These are phyloP conservation scores for Hydrotaea diabolus DNA, from an alignment of 2,888 invertebrate species.

Conservation along the genomic window DNA sequence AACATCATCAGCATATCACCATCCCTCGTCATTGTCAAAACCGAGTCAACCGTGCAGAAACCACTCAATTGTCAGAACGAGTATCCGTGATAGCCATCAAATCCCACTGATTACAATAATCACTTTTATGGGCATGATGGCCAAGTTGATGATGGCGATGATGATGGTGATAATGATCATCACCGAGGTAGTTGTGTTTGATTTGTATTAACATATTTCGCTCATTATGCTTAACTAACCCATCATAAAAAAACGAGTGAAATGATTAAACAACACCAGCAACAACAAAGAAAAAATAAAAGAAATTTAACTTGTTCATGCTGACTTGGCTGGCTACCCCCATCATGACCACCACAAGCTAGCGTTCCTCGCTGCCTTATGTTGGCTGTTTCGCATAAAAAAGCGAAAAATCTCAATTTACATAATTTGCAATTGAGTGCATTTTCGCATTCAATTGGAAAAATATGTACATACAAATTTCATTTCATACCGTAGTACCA, in stretches of 20 bases:
- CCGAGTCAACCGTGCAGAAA: not conserved
- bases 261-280: not conserved
- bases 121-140: not conserved
- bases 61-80: slow-evolving; percentile 1
- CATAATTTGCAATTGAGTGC: slow-evolving; percentile 67
- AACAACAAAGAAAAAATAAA: not conserved
- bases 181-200: not conserved
- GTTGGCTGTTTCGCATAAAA: slow-evolving; percentile 4
- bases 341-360: not conserved
- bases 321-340: not conserved
- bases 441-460: slow-evolving; percentile 66
- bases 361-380: not conserved
- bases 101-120: not conserved
- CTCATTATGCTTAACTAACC: slow-evolving; percentile 38
- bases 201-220: slow-evolving; percentile 29
- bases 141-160: not conserved
- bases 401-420: slow-evolving; percentile 57
- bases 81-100: not conserved
- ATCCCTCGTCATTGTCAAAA: not conserved
- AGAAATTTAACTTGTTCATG: slow-evolving; percentile 41
- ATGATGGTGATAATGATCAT: not conserved
- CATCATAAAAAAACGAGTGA: not conserved
- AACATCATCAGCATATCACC: not conserved
- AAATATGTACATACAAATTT: slow-evolving; percentile 54
- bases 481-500: too few species aligned